Conservation (phyloP, 1,140 invertebrate genomes). For the Harpegnathos saltator region DNA sequence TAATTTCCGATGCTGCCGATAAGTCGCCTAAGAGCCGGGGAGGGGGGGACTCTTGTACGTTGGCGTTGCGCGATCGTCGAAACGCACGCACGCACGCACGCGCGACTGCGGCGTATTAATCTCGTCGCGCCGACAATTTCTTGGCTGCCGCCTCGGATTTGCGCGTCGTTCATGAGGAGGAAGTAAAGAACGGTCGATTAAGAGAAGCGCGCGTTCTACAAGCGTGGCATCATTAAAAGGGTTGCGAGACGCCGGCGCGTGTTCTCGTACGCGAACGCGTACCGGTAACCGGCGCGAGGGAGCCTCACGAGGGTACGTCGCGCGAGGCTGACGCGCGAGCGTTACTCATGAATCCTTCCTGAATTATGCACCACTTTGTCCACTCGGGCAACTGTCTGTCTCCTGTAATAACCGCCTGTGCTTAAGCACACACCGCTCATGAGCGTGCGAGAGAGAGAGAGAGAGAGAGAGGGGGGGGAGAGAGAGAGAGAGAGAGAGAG, state of each 20-base stretch:
- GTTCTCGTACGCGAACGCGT: no score
- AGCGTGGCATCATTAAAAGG: slow-evolving; percentile 63
- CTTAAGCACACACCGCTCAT: slow-evolving; percentile 49
- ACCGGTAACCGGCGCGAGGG: no score
- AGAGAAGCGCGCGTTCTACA: slow-evolving; percentile 51
- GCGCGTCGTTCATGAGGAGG: not conserved
- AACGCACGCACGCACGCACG: no score
- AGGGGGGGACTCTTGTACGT: not conserved
- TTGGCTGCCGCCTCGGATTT: not conserved
- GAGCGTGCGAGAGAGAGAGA: no score
- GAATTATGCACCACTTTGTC: slow-evolving; percentile 72
- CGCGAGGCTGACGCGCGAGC: slow-evolving; percentile 47
- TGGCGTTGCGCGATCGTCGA: slow-evolving; percentile 1
- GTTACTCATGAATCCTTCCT: slow-evolving; percentile 68
- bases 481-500: no score
- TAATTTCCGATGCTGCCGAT: slow-evolving; percentile 51
- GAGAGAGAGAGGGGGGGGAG: no score
- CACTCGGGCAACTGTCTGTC: slow-evolving; percentile 56
- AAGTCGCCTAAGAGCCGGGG: not conserved
- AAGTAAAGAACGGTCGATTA: slow-evolving; percentile 64
- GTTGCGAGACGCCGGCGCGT: slow-evolving; percentile 28
- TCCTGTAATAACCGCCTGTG: slow-evolving; percentile 63
- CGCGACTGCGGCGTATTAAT: slow-evolving; percentile 32
- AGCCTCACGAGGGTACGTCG: slow-evolving; percentile 33
- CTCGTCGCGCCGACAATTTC: slow-evolving; percentile 12